A percentile compares a stretch with the other conserved stretches of the same genome.
phyloP scores from a whole-genome alignment of 2,888 invertebrate species.

The Erebia ligea region DNA sequence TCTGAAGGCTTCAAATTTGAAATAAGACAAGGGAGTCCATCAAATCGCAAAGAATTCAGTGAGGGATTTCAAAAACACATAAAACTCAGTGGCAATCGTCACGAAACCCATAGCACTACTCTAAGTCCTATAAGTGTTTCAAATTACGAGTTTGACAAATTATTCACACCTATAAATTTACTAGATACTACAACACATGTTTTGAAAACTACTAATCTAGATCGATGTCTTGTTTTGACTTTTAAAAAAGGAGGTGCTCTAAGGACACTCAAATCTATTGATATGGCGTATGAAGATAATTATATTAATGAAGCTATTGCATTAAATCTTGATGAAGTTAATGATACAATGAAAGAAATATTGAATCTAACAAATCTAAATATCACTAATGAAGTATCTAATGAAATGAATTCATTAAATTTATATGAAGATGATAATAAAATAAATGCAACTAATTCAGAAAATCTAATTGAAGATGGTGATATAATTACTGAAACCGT shows the following conservation, averaged over 20 bases:
- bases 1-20: conserved; percentile 52
- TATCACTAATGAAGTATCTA: not conserved
- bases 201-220: conserved; percentile 6
- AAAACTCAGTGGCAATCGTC: conserved; percentile 34
- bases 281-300: not conserved
- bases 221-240: not conserved
- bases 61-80: conserved; percentile 49
- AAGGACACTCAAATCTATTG: not conserved
- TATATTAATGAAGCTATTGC: not conserved
- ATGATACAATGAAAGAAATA: not conserved
- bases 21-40: conserved; percentile 40
- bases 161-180: conserved; percentile 2
- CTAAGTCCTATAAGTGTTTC: not conserved
- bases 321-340: not conserved
- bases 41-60: conserved; percentile 40
- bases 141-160: conserved; percentile 19
- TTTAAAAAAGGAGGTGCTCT: conserved; percentile 1
- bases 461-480: not conserved
- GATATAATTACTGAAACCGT: not conserved
- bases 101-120: conserved; percentile 1
- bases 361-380: not conserved
- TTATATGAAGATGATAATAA: not conserved
- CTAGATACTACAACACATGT: not conserved
- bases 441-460: not conserved
- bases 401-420: not conserved